These are phyloP conservation scores for Cacoxenus indagator DNA, from an alignment of 2,888 invertebrate species.

Conservation along the genomic window DNA sequence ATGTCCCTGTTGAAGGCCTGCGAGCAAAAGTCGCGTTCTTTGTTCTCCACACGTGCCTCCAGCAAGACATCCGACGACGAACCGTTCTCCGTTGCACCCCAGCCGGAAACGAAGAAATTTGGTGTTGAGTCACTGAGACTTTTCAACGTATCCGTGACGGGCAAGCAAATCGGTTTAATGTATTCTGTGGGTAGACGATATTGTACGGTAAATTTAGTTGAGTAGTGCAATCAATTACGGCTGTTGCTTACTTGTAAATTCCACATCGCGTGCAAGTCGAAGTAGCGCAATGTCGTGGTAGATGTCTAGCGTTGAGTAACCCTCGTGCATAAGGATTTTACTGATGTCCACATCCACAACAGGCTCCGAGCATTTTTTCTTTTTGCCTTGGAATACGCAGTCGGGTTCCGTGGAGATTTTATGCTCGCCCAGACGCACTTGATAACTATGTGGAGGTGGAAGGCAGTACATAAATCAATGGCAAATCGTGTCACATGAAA, in stretches of 20 bases:
- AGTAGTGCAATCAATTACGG: not conserved
- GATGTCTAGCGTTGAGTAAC: slow-evolving; percentile 39
- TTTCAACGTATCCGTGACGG: slow-evolving; percentile 49
- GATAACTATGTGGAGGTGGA: slow-evolving; percentile 37
- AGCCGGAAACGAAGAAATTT: slow-evolving; percentile 54
- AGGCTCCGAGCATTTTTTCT: slow-evolving; percentile 51
- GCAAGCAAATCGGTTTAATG: slow-evolving; percentile 57
- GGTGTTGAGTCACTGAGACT: slow-evolving; percentile 36
- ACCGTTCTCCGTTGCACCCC: slow-evolving; percentile 61
- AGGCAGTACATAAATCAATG: no score
- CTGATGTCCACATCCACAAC: slow-evolving; percentile 54
- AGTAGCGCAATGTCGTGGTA: slow-evolving; percentile 52
- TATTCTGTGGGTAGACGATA: slow-evolving; percentile 30
- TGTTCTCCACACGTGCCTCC: slow-evolving; percentile 52
- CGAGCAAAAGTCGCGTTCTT: slow-evolving; percentile 40
- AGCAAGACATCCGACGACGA: slow-evolving; percentile 52
- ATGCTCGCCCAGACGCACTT: slow-evolving; percentile 59
- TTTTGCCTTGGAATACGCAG: slow-evolving; percentile 49
- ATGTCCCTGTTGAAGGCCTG: slow-evolving; percentile 41
- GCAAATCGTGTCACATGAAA: no score
- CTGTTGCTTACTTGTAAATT: not conserved
- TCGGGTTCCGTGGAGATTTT: slow-evolving; percentile 52
- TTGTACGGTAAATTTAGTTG: no score
- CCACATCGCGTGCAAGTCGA: not conserved
- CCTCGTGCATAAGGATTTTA: slow-evolving; percentile 48